Evolutionary conservation across 1,140 invertebrate species (phyloP).

Genomic region (Drosophila hydei): DNA sequence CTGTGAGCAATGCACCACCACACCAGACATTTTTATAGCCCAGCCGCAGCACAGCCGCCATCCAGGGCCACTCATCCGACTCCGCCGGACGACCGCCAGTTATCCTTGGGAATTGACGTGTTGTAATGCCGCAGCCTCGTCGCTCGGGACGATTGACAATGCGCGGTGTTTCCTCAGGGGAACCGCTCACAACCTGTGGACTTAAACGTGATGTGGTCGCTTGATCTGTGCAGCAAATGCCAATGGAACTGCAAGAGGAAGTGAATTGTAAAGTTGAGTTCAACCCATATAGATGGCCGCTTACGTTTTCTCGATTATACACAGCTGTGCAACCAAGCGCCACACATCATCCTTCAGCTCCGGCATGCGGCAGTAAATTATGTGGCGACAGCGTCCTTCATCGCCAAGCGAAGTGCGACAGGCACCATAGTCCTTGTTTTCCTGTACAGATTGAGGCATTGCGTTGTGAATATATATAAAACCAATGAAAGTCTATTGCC

Average conservation of each 20-base stretch:
- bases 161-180: slow-evolving; percentile 41
- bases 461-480: too few relatives aligned
- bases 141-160: slow-evolving; percentile 70
- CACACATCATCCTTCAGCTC: slow-evolving; percentile 86
- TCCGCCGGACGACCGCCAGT: slow-evolving; percentile 87
- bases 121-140: slow-evolving; percentile 88
- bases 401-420: slow-evolving; percentile 87
- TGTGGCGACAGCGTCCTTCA: slow-evolving; percentile 87
- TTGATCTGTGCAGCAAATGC: slow-evolving; percentile 80
- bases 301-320: slow-evolving; percentile 87
- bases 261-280: background rate
- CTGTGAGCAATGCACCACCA: slow-evolving; percentile 91
- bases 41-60: slow-evolving; percentile 88
- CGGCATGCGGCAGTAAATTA: slow-evolving; percentile 87
- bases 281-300: background rate
- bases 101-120: slow-evolving; percentile 85
- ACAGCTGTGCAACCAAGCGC: slow-evolving; percentile 87
- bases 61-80: slow-evolving; percentile 92
- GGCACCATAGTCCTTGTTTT: slow-evolving; percentile 85
- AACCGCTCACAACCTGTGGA: slow-evolving; percentile 55
- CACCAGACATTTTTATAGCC: slow-evolving; percentile 87
- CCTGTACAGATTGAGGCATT: slow-evolving; percentile 37
- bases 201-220: slow-evolving; percentile 53
- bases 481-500: too few relatives aligned
- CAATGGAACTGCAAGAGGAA: slow-evolving; percentile 60